phyloP scores from a whole-genome alignment of 1,140 invertebrate genomes.

The Achatina immaculata region DNA sequence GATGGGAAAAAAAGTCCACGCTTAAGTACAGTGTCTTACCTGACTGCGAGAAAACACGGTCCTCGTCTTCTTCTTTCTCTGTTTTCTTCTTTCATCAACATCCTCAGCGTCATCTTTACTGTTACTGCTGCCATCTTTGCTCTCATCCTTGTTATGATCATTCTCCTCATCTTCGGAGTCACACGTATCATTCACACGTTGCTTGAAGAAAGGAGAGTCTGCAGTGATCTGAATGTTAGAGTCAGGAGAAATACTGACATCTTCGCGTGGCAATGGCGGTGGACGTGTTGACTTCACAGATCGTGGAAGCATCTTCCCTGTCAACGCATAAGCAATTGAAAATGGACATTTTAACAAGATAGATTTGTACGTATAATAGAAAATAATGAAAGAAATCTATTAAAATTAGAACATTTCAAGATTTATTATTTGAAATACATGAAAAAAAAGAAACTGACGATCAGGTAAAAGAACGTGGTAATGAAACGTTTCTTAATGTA shows the following conservation, averaged over 20 bases:
- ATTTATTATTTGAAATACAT: too few relatives aligned
- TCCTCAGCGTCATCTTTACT: slow-evolving; percentile 71
- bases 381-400: too few relatives aligned
- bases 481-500: too few relatives aligned
- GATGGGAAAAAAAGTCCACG: too few relatives aligned
- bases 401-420: too few relatives aligned
- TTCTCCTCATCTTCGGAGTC: slow-evolving; percentile 41
- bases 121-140: slow-evolving; percentile 63
- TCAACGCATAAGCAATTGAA: slow-evolving; percentile 2
- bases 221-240: neutral
- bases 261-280: slow-evolving; percentile 37
- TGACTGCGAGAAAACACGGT: slow-evolving; percentile 93
- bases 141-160: slow-evolving; percentile 33
- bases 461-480: too few relatives aligned
- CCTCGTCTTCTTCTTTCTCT: slow-evolving; percentile 97
- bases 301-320: neutral
- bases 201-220: slow-evolving; percentile 34
- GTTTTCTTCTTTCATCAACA: slow-evolving; percentile 75
- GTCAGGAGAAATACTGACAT: slow-evolving; percentile 13
- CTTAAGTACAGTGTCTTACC: slow-evolving; percentile 3
- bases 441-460: too few relatives aligned
- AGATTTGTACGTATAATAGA: too few relatives aligned
- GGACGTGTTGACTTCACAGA: slow-evolving; percentile 33
- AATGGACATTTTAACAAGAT: too few relatives aligned
- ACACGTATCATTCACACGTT: slow-evolving; percentile 29